Evolutionary conservation across 2,888 invertebrate species (phyloP).

Genomic region (Agrochola circellaris): DNA sequence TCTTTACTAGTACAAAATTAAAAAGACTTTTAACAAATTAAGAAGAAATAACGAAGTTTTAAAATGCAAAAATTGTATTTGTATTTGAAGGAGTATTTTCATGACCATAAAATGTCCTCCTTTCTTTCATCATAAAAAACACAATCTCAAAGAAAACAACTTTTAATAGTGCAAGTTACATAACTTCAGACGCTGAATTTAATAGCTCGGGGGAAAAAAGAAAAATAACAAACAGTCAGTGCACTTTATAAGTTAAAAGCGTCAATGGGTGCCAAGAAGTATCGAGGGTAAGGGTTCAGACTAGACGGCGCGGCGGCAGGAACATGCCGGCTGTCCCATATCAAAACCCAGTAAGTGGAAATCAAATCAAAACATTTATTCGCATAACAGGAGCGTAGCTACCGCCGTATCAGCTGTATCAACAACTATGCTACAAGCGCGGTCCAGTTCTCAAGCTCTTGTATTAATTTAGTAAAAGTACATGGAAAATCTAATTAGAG

Average conservation of each 20-base stretch:
- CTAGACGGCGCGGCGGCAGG: slow-evolving; percentile 56
- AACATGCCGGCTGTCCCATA: neutral
- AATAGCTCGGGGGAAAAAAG: slow-evolving; percentile 8
- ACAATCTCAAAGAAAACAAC: slow-evolving; percentile 18
- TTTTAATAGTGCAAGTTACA: neutral
- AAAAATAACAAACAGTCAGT: slow-evolving; percentile 14
- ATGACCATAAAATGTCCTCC: neutral
- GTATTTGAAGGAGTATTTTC: neutral
- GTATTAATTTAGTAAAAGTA: neutral
- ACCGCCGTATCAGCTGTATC: neutral
- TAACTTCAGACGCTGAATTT: slow-evolving; percentile 17
- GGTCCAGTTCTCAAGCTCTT: neutral
- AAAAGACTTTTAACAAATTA: neutral
- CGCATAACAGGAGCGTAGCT: neutral
- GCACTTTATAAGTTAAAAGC: slow-evolving; percentile 51
- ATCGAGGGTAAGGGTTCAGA: slow-evolving; percentile 24
- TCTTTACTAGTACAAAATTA: neutral
- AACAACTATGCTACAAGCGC: too few species aligned
- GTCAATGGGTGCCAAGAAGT: slow-evolving; percentile 51
- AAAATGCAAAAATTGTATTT: neutral
- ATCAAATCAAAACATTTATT: neutral
- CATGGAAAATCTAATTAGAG: too few species aligned
- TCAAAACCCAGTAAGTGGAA: neutral
- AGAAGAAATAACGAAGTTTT: neutral
- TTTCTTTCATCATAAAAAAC: neutral